phyloP scores from a whole-genome alignment of 2,113 vertebrate genomes.

The Fregetta grallaria region DNA sequence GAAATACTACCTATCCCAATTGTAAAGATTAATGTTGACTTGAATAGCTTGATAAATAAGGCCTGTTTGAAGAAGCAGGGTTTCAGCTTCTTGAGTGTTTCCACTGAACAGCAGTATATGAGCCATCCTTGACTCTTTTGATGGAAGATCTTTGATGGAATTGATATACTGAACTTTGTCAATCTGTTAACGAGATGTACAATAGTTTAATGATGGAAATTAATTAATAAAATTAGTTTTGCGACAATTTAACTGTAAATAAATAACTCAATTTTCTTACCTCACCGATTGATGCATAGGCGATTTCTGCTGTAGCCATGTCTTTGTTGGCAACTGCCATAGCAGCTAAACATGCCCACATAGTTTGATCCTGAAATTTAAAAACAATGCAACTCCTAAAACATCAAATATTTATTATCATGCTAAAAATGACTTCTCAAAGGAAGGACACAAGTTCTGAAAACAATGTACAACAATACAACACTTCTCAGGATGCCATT shows the following conservation, averaged over 20 bases:
- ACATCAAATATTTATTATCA: background rate
- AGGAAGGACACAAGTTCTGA: background rate
- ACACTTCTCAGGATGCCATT: background rate
- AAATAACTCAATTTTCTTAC: conserved; percentile 54
- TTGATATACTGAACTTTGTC: conserved; percentile 93
- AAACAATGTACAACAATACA: rapidly evolving
- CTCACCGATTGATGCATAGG: conserved; percentile 91
- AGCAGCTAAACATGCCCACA: conserved; percentile 96
- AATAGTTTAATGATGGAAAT: background rate
- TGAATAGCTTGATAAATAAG: conserved; percentile 93
- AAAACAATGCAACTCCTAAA: background rate
- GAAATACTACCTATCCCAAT: conserved; percentile 90
- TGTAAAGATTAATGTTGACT: conserved; percentile 90
- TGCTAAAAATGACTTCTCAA: background rate
- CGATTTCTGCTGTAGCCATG: conserved; percentile 88
- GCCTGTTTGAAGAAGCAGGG: conserved; percentile 85
- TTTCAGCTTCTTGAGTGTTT: conserved; percentile 88
- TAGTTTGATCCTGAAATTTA: conserved; percentile 81
- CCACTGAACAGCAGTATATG: conserved; percentile 91
- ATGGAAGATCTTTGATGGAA: conserved; percentile 90
- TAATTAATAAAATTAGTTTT: rapidly evolving
- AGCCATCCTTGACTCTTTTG: conserved; percentile 89
- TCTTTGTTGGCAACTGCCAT: conserved; percentile 91
- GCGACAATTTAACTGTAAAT: background rate
- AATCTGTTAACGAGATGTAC: conserved; percentile 72